phyloP scores from a whole-genome alignment of 2,888 invertebrate species.

The Patella caerulea region DNA sequence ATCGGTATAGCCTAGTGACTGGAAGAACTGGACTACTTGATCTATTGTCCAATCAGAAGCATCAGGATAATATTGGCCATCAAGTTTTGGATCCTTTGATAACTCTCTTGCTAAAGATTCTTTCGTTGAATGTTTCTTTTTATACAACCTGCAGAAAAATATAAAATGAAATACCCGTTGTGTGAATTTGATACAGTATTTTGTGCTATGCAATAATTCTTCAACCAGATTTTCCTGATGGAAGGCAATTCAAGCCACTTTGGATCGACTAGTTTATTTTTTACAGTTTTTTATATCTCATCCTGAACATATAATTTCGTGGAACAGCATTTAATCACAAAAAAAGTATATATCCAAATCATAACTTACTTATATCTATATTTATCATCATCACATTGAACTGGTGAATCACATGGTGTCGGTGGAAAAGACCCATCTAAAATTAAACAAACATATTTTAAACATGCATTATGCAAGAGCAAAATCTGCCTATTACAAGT shows the following conservation, averaged over 20 bases:
- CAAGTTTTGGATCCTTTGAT: constrained; percentile 27
- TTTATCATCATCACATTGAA: constrained; percentile 23
- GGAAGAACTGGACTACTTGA: constrained; percentile 85
- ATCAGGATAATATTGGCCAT: constrained; percentile 75
- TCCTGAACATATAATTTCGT: too few relatives aligned
- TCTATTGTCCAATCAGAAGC: constrained; percentile 86
- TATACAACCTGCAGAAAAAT: neutral
- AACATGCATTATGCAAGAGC: neutral
- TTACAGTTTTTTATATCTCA: too few relatives aligned
- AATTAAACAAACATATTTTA: neutral
- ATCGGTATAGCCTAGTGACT: constrained; percentile 82
- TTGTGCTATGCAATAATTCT: too few relatives aligned
- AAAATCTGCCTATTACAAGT: too few relatives aligned
- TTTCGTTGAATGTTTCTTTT: neutral
- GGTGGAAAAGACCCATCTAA: constrained; percentile 46
- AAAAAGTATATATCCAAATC: neutral
- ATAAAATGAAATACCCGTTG: too few relatives aligned
- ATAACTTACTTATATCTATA: constrained; percentile 12
- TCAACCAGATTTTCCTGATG: too few relatives aligned
- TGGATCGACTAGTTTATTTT: too few relatives aligned
- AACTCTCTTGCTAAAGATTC: constrained; percentile 13
- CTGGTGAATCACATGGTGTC: constrained; percentile 55
- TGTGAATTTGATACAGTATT: too few relatives aligned
- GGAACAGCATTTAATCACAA: neutral
- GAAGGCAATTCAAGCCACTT: too few relatives aligned